These are phyloP conservation scores for Macroglossus sobrinus DNA, from an alignment of 2,113 vertebrate species.

Conservation along the genomic window DNA sequence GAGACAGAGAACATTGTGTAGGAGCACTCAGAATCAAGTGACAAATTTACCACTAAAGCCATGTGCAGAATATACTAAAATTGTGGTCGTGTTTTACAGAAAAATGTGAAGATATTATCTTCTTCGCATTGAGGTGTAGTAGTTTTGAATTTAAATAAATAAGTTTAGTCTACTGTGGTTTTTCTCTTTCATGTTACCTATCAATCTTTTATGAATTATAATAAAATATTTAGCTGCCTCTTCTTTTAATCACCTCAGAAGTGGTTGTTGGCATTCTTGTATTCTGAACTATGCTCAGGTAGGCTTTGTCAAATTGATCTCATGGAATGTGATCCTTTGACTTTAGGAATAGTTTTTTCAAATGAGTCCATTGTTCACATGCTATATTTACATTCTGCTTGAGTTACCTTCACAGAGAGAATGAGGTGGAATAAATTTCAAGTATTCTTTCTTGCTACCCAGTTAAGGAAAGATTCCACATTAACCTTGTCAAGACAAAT, in stretches of 20 bases:
- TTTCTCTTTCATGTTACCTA: neutral
- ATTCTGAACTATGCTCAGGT: neutral
- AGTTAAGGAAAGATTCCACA: neutral
- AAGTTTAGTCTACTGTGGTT: neutral
- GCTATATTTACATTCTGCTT: neutral
- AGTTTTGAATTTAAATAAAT: slow-evolving; percentile 37
- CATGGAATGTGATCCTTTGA: neutral
- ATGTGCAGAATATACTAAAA: neutral
- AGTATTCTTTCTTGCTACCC: neutral
- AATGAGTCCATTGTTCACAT: neutral
- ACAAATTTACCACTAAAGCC: neutral
- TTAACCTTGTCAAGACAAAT: neutral
- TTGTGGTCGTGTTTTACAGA: neutral
- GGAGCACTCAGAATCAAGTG: neutral
- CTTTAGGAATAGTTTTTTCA: neutral
- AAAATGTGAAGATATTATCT: neutral
- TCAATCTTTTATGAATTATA: slow-evolving; percentile 4
- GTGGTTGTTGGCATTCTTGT: neutral
- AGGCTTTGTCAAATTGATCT: slow-evolving; percentile 11
- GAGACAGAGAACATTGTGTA: neutral
- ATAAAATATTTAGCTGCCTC: neutral
- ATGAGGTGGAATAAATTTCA: neutral
- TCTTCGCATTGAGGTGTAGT: neutral
- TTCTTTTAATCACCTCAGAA: neutral
- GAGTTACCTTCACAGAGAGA: neutral